Base-by-base conservation (phyloP, 2,888 invertebrate genomes). In the Erannis defoliaria region DNA sequence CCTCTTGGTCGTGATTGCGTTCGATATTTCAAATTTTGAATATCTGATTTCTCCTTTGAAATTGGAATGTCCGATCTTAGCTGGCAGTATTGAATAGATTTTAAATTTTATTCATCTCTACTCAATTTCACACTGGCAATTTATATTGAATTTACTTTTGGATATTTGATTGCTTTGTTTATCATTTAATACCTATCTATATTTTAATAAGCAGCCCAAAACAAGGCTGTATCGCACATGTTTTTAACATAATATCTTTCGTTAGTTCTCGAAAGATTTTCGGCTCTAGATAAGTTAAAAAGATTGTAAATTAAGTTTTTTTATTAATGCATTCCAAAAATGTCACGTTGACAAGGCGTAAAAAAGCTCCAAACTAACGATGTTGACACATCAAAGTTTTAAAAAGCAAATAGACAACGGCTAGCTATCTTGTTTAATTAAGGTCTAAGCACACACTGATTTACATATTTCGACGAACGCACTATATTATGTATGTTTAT, bases 371-470 rank as follows among this genome's bases (percentile, higher is more conserved):
- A 60, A 70, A 66, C 61, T 61, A 61, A 61, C 66, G 58, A 67
- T 55, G 86, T 88, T 86, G 81, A 84, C 85, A 75, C 62, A 49
- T 57, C 53, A 56, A 62, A 62, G 62, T 62, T 63, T 67, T 85
- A 85, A 85, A 88, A 84, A 75, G 72, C 85, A 90, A 90, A 91
- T 90, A 90, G 77, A 77, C 81, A 82, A 80, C 80, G 60, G 55
- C 75, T 77, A 79, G 81, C 89, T 90, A 91, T 91, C 91, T 51
- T 90, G 89, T 91, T 89, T 90, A 91, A 91, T 91, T 88, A 90
- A 82, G 80, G 75, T 79, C 70, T 82, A 76, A 81, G 80, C 84
- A 85, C 78, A 89, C 88, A 85, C 76, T 59, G 84, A 89, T 90
- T 89, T 88, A 88, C 89, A 89, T 90, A 84, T 86, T 85, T 82